Conservation (phyloP, 2,888 invertebrate genomes). For the Shargacucullia verbasci region DNA sequence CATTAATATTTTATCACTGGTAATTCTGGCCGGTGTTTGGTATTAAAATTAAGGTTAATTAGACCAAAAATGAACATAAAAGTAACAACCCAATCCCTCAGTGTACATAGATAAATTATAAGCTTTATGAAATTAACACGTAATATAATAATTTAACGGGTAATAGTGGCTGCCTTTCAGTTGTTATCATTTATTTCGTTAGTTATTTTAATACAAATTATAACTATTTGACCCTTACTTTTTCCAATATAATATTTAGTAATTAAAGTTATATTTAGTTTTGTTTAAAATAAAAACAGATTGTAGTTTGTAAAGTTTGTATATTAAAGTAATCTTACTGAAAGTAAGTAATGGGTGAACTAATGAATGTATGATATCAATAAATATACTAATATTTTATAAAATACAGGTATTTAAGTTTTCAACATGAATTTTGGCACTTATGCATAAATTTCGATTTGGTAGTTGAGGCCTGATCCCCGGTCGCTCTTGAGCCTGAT, state of each 20-base stretch:
- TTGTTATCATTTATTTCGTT: slow-evolving; percentile 26
- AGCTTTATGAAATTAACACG: slow-evolving; percentile 24
- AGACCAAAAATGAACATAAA: slow-evolving; percentile 19
- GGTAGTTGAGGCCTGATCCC: slow-evolving; percentile 82
- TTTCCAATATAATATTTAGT: not conserved
- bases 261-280: not conserved
- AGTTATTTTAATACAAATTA: slow-evolving; percentile 8
- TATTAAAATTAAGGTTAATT: slow-evolving; percentile 6
- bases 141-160: slow-evolving; percentile 19
- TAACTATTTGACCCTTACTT: slow-evolving; percentile 5
- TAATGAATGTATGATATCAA: slow-evolving; percentile 9
- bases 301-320: not conserved
- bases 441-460: slow-evolving; percentile 80
- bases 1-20: slow-evolving; percentile 9
- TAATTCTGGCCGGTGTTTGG: not conserved
- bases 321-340: slow-evolving; percentile 17
- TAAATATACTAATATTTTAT: slow-evolving; percentile 2
- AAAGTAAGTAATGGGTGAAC: slow-evolving; percentile 15
- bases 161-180: slow-evolving; percentile 13
- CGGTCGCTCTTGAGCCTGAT: slow-evolving; percentile 81
- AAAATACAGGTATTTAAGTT: slow-evolving; percentile 1
- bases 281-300: not conserved
- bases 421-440: slow-evolving; percentile 9
- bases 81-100: slow-evolving; percentile 4
- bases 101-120: slow-evolving; percentile 18